phyloP scores from a whole-genome alignment of 2,888 invertebrate species.

The Apotomis betuletana region DNA sequence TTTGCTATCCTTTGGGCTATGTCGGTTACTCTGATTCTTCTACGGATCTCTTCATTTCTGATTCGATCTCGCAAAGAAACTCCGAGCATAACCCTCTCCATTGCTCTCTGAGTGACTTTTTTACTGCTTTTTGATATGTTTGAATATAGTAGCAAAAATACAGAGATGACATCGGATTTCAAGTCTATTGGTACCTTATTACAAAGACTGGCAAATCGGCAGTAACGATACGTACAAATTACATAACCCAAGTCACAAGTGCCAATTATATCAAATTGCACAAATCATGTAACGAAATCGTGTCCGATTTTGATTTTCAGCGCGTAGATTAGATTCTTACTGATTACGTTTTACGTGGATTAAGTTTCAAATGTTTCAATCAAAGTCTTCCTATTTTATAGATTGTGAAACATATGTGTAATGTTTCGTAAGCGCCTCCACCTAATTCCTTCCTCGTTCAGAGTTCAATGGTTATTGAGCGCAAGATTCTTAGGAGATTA shows the following conservation, averaged over 20 bases:
- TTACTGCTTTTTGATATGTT: no score
- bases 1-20: no score
- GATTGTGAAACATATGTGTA: background rate
- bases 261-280: background rate
- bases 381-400: background rate
- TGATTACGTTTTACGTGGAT: constrained; percentile 5
- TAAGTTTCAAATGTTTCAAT: background rate
- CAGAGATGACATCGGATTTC: no score
- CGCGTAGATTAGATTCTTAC: background rate
- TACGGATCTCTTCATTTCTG: no score
- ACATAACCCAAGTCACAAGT: background rate
- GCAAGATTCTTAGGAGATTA: constrained; percentile 30
- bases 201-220: no score
- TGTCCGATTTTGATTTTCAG: constrained; percentile 2
- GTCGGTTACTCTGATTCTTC: no score
- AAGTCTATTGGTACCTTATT: no score
- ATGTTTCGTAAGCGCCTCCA: constrained; percentile 22
- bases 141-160: no score
- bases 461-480: constrained; percentile 41
- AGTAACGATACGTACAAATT: no score
- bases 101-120: no score
- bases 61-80: no score
- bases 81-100: no score
- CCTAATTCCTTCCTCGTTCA: constrained; percentile 40
- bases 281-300: background rate